Base-by-base conservation (phyloP, 2,113 vertebrate genomes). In the Apteryx owenii region DNA sequence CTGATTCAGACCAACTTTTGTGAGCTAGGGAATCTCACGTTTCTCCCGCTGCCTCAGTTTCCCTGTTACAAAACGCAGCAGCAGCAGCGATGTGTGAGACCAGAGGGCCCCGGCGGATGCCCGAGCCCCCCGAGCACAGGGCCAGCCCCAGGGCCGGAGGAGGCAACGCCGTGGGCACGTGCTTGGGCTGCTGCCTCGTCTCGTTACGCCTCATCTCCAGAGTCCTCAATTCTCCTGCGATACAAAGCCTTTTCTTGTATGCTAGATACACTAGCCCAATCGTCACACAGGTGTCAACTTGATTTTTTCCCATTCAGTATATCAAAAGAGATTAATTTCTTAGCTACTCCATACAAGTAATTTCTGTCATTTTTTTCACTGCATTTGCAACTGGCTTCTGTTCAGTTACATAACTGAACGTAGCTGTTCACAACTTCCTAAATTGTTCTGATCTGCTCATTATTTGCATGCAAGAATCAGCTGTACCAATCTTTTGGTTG, bases 291-390 rank as follows among this genome's bases (percentile, higher is more conserved):
- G 71, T 64, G 84, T 60, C 48, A 80, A 20, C 93, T 62, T 44
- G n/a, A 56, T 62, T 80, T 77, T 10, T 46, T 26, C 64, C 66
- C 68, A 48, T 75, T 90, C 51, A 51, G n/a, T 38, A 0, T 31
- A 93, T 60, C 89, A 91, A 56, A 31, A 72, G 51, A 78, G 71
- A 75, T 88, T 94, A 64, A 95, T 66, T 85, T 88, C 71, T 83
- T 50, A 77, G 46, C 72, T 87, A 89, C n/a, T 60, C 54, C 16
- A 6, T 40, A 88, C 66, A 94, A 96, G 91, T 91, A 93, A 76
- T 73, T 95, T 76, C 46, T 92, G 54, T 46, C 78, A 48, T 12
- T 88, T 88, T 60, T 73, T 53, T 28, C 62, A 65, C 48, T 83
- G 56, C 53, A 31, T 81, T 90, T 75, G 51, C 51, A 21, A 44